phyloP scores from a whole-genome alignment of 2,113 vertebrate genomes.

The Bubo bubo region DNA sequence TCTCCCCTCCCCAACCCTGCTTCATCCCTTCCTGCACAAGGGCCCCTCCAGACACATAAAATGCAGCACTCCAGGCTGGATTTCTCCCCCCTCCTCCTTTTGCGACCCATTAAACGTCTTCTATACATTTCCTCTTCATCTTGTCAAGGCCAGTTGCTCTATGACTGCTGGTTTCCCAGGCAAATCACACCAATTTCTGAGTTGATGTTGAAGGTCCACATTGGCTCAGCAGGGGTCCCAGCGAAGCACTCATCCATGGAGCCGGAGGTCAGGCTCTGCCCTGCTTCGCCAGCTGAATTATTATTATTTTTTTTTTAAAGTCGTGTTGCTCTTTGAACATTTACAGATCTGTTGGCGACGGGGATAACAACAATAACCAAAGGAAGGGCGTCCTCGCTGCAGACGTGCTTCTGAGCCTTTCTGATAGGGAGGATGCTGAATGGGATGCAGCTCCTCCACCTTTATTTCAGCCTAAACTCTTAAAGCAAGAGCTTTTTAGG shows the following conservation, averaged over 20 bases:
- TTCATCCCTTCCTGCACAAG: background rate
- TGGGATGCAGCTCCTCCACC: background rate
- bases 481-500: background rate
- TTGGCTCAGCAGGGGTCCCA: slow-evolving; percentile 83
- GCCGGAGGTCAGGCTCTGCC: slow-evolving; percentile 79
- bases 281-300: slow-evolving; percentile 53
- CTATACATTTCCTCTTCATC: slow-evolving; percentile 67
- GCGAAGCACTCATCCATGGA: slow-evolving; percentile 78
- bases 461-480: background rate
- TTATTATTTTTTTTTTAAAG: slow-evolving; percentile 9
- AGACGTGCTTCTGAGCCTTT: background rate
- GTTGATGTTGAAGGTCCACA: slow-evolving; percentile 86
- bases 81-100: slow-evolving; percentile 14
- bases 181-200: slow-evolving; percentile 88
- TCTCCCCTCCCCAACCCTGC: background rate
- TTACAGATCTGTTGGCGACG: slow-evolving; percentile 25
- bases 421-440: background rate
- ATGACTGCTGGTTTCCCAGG: slow-evolving; percentile 80
- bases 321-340: slow-evolving; percentile 44
- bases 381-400: background rate
- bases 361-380: slow-evolving; percentile 6
- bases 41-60: slow-evolving; percentile 37
- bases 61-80: background rate
- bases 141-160: slow-evolving; percentile 73
- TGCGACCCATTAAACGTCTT: slow-evolving; percentile 63